A percentile compares a stretch with the other conserved stretches of the same genome.
Evolutionary conservation across 2,888 invertebrate genomes (phyloP).

Genomic region (Macrophya annulata): DNA sequence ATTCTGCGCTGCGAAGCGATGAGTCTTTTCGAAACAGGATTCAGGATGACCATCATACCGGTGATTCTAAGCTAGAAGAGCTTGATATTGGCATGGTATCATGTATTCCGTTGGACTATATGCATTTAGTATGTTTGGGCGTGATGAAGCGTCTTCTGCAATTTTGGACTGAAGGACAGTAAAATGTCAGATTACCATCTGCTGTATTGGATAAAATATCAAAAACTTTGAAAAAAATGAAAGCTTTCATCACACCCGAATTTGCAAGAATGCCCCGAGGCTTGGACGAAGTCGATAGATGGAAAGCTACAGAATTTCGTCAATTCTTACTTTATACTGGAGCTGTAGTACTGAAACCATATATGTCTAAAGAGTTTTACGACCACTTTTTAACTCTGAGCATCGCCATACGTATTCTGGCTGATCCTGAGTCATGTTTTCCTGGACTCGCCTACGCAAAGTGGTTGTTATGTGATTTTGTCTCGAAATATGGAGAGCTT

Average conservation of each 20-base stretch:
- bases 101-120: not conserved
- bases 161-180: not conserved
- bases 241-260: not conserved
- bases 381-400: not conserved
- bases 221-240: not conserved
- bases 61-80: not conserved
- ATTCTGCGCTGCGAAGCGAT: not conserved
- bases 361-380: not conserved
- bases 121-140: not conserved
- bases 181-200: not conserved
- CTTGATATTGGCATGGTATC: not conserved
- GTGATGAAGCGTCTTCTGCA: not conserved
- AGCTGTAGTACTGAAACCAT: not conserved
- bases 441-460: not conserved
- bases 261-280: slow-evolving; percentile 10
- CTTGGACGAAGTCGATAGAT: not conserved
- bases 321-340: slow-evolving; percentile 16
- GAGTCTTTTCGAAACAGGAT: not conserved
- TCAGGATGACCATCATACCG: not conserved
- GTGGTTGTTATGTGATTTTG: not conserved
- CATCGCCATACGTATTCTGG: slow-evolving; percentile 9
- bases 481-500: not conserved
- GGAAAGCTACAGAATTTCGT: slow-evolving; percentile 21
- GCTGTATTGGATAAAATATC: not conserved
- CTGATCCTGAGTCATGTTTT: not conserved